These are phyloP conservation scores for Drosophila varians DNA, from an alignment of 1,140 invertebrate species.

Conservation along the genomic window DNA sequence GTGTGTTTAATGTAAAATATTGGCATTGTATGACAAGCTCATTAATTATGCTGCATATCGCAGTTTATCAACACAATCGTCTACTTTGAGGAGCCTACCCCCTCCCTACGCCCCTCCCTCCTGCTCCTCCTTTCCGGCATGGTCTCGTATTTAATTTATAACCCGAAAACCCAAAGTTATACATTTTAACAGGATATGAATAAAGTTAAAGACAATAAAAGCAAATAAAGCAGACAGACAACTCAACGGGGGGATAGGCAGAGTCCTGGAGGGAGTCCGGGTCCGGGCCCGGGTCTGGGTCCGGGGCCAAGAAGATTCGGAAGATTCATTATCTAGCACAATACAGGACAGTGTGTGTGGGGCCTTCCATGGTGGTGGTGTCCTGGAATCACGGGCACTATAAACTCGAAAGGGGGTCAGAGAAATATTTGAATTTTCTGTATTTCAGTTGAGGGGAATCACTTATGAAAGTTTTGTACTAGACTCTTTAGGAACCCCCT, in stretches of 20 bases:
- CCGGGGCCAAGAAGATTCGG: conserved; percentile 1
- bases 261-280: not conserved
- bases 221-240: conserved; percentile 75
- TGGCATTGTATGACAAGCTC: conserved; percentile 79
- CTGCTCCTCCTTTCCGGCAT: not conserved
- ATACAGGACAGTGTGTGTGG: conserved; percentile 70
- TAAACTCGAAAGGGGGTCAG: not conserved
- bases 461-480: no score
- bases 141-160: conserved; percentile 75
- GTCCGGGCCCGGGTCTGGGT: no score
- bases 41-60: conserved; percentile 79
- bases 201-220: conserved; percentile 82
- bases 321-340: conserved; percentile 81
- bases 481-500: no score
- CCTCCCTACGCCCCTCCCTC: no score
- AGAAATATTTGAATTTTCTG: not conserved
- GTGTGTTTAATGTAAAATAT: conserved; percentile 72
- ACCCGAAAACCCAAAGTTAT: conserved; percentile 80
- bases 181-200: conserved; percentile 82
- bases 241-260: conserved; percentile 33
- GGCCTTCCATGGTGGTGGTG: conserved; percentile 1
- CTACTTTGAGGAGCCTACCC: conserved; percentile 50
- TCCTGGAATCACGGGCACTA: conserved; percentile 7
- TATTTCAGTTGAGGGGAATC: no score
- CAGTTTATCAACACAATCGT: conserved; percentile 80